Conservation (phyloP, 2,888 invertebrate genomes). For the Aromia moschata region DNA sequence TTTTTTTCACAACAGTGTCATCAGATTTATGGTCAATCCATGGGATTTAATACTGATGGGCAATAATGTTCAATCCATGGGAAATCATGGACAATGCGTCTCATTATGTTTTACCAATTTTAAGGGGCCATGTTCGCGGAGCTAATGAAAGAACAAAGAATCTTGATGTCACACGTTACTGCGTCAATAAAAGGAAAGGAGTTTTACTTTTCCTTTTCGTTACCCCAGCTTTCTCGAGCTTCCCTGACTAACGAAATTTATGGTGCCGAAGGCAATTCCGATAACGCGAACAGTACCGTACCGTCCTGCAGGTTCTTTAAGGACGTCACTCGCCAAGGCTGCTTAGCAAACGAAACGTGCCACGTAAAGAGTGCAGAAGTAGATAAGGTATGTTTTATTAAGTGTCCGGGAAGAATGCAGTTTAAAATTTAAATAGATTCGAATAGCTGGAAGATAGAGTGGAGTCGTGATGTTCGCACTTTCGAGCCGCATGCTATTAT, state of each 20-base stretch:
- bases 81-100: no score
- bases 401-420: constrained; percentile 43
- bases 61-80: no score
- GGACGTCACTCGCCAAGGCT: constrained; percentile 7
- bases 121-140: no score
- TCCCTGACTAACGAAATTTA: background rate
- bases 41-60: no score
- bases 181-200: no score
- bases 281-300: background rate
- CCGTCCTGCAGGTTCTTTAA: background rate
- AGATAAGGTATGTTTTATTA: constrained; percentile 41
- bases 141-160: no score
- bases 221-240: background rate
- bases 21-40: no score
- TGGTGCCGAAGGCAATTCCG: background rate
- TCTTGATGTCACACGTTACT: no score
- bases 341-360: constrained; percentile 27
- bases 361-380: constrained; percentile 22
- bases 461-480: constrained; percentile 52
- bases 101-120: no score
- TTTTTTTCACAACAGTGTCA: no score
- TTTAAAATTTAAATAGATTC: constrained; percentile 46
- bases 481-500: constrained; percentile 47
- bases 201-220: no score
- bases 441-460: constrained; percentile 39